Evolutionary conservation across 2,113 vertebrate species (phyloP).

Genomic region (Hypanus sabinus): DNA sequence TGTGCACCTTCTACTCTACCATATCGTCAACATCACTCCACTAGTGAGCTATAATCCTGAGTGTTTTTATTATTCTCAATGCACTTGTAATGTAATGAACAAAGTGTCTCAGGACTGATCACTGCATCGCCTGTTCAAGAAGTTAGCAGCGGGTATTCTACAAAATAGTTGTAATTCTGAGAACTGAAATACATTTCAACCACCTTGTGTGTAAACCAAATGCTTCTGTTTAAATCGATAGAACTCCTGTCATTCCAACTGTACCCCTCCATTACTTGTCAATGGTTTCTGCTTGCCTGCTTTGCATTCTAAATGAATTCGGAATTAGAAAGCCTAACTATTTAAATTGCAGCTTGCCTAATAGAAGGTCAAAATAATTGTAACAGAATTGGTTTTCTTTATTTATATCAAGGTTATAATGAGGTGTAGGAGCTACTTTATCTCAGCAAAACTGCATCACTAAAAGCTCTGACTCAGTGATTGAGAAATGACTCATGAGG

Average conservation of each 20-base stretch:
- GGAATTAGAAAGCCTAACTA: no score
- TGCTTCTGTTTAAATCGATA: background rate
- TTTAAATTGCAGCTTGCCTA: background rate
- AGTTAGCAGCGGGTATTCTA: background rate
- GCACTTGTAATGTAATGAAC: background rate
- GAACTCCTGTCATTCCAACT: background rate
- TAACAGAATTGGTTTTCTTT: no score
- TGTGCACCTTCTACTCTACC: background rate
- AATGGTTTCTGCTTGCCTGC: no score
- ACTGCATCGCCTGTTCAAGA: background rate
- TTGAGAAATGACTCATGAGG: no score
- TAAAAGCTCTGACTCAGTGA: no score
- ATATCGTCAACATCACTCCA: background rate
- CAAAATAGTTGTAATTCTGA: background rate
- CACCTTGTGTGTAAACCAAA: background rate
- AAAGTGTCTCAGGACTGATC: background rate
- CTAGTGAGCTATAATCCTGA: background rate
- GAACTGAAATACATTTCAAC: background rate
- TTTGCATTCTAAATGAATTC: no score
- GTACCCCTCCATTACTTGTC: background rate
- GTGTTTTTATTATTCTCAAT: background rate
- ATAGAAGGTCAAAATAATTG: no score
- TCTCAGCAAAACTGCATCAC: no score
- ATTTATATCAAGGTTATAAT: no score
- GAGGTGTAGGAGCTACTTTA: no score